Conservation (phyloP, 2,113 vertebrate species). For the Lamprotornis superbus region DNA sequence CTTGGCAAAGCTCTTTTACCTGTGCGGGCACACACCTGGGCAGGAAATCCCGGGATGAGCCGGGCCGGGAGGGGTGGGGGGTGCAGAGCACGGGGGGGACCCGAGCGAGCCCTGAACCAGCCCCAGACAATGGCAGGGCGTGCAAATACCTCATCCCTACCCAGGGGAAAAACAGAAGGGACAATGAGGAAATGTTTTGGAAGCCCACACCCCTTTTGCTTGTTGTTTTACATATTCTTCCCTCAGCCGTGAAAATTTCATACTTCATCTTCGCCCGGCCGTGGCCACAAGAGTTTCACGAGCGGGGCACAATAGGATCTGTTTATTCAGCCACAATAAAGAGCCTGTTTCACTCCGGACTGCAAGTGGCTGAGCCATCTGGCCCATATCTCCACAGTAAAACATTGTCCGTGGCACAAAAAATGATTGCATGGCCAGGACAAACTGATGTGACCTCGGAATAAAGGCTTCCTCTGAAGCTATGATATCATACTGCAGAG, state of each 20-base stretch:
- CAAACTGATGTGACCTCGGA: slow-evolving; percentile 80
- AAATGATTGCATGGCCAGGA: slow-evolving; percentile 84
- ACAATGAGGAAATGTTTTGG: slow-evolving; percentile 51
- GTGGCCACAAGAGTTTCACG: slow-evolving; percentile 80
- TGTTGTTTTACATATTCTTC: slow-evolving; percentile 69
- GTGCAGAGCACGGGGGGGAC: not conserved
- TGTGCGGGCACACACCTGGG: not conserved
- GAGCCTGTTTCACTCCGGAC: slow-evolving; percentile 76
- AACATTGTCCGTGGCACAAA: slow-evolving; percentile 86
- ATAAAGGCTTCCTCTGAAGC: slow-evolving; percentile 87
- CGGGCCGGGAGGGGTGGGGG: not conserved
- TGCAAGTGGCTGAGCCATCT: slow-evolving; percentile 84
- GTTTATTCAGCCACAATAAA: slow-evolving; percentile 79
- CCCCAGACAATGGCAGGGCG: not conserved
- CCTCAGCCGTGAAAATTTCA: slow-evolving; percentile 74
- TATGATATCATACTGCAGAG: slow-evolving; percentile 83
- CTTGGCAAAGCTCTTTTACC: not conserved
- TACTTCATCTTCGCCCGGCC: slow-evolving; percentile 77
- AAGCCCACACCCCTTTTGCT: slow-evolving; percentile 36
- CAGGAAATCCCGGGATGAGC: not conserved
- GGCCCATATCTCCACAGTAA: slow-evolving; percentile 84
- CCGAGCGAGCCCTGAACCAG: not conserved
- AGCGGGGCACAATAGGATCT: slow-evolving; percentile 77
- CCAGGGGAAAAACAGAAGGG: not conserved
- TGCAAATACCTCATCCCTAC: not conserved